Conservation (phyloP, 2,888 invertebrate genomes). For the Leptodirus hochenwartii region DNA sequence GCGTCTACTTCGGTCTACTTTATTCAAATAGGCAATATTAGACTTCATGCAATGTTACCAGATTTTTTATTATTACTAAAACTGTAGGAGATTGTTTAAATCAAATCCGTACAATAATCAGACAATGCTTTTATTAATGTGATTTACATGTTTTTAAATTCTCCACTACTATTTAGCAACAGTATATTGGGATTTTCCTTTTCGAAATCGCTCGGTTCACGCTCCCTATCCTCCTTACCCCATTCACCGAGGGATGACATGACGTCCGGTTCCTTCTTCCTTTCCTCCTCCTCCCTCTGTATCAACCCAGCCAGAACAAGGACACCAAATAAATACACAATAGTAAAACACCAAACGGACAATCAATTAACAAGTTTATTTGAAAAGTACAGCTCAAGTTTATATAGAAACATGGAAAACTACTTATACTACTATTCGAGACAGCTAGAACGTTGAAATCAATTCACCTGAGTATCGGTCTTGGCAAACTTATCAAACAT, state of each 20-base stretch:
- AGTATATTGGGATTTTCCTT: conserved; percentile 63
- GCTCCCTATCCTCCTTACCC: conserved; percentile 49
- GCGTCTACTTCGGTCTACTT: too few relatives aligned
- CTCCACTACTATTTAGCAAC: conserved; percentile 52
- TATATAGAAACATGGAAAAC: conserved; percentile 3
- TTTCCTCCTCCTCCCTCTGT: conserved; percentile 56
- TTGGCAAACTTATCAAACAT: conserved; percentile 90
- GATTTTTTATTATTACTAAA: too few relatives aligned
- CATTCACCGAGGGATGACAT: conserved; percentile 57
- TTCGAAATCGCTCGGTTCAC: conserved; percentile 59
- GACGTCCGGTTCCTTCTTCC: conserved; percentile 48
- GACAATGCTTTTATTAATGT: too few relatives aligned
- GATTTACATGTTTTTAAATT: conserved; percentile 61
- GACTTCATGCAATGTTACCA: too few relatives aligned
- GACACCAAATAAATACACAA: conserved; percentile 11
- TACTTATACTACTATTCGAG: not conserved
- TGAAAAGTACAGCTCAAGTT: too few relatives aligned
- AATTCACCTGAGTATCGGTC: conserved; percentile 55
- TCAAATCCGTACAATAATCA: too few relatives aligned
- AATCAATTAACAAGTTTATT: conserved; percentile 9
- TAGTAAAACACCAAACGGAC: conserved; percentile 9
- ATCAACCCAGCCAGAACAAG: too few relatives aligned
- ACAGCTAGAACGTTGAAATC: too few relatives aligned
- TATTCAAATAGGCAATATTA: too few relatives aligned
- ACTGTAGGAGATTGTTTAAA: too few relatives aligned